phyloP scores from a whole-genome alignment of 2,888 invertebrate genomes.

The Zeuzera pyrina region DNA sequence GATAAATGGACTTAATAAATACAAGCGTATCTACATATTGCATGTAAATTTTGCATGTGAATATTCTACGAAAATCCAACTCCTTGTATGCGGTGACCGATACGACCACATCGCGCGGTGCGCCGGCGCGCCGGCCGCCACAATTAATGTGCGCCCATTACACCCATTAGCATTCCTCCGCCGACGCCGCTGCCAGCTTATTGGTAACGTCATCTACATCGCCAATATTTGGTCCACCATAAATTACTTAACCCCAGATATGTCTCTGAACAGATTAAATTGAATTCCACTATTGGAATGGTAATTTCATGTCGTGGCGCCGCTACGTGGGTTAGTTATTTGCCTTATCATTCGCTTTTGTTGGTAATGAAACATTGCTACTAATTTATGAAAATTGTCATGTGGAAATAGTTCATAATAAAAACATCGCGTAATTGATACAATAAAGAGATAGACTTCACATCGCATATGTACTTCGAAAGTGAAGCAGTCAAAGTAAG shows the following conservation, averaged over 20 bases:
- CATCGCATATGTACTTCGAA: no score
- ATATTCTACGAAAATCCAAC: conserved; percentile 1
- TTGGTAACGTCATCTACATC: conserved; percentile 41
- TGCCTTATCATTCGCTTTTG: conserved; percentile 29
- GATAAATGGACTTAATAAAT: no score
- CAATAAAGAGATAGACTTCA: no score
- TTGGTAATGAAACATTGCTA: conserved; percentile 25
- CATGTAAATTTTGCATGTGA: no score
- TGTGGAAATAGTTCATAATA: no score
- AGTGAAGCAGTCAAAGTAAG: no score
- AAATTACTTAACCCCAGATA: conserved; percentile 34
- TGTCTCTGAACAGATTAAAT: conserved; percentile 20
- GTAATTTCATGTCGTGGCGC: conserved; percentile 20
- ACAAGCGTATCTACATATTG: no score
- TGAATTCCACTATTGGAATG: conserved; percentile 32
- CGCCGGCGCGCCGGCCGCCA: conserved; percentile 18
- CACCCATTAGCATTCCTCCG: conserved; percentile 47
- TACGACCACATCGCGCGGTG: conserved; percentile 24
- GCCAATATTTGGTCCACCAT: conserved; percentile 38
- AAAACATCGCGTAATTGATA: no score
- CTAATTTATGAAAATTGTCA: no score
- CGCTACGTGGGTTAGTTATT: conserved; percentile 15
- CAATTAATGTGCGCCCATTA: conserved; percentile 47
- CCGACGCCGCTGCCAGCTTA: conserved; percentile 32
- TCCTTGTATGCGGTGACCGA: conserved; percentile 15